Percentiles rank a stretch among this genome's conserved stretches.
Conservation (phyloP, 2,113 vertebrate species). For the Peromyscus maniculatus region DNA sequence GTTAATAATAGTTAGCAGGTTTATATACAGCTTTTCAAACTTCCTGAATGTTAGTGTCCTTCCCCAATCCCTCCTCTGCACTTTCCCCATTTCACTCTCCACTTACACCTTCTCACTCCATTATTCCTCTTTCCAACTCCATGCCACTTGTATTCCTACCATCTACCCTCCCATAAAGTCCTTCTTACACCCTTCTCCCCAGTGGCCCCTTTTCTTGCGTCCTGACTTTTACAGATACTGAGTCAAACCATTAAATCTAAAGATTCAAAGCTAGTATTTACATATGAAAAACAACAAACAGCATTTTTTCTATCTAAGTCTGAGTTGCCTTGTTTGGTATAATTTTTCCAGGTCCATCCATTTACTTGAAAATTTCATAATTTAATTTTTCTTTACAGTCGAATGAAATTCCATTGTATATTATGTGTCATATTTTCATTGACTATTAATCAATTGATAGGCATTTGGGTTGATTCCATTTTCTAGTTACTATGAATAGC, state of each 20-base stretch:
- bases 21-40: neutral
- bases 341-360: neutral
- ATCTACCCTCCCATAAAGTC: neutral
- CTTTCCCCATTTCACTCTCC: neutral
- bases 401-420: neutral
- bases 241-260: neutral
- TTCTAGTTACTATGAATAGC: neutral
- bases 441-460: neutral
- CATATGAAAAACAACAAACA: neutral
- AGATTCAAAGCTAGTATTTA: neutral
- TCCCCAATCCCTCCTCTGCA: neutral
- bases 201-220: neutral
- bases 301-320: neutral
- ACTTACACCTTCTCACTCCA: neutral
- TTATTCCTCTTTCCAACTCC: neutral
- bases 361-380: neutral
- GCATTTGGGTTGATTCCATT: neutral
- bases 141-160: too few species aligned
- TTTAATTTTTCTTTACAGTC: neutral
- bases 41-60: neutral
- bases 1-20: neutral
- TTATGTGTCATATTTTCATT: neutral
- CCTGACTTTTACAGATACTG: neutral
- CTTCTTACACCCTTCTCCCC: neutral
- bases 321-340: neutral